Evolutionary conservation across 2,888 invertebrate species (phyloP), one percentile per base, ranked within the genome.

Genomic region (Frankliniella fusca): DNA sequence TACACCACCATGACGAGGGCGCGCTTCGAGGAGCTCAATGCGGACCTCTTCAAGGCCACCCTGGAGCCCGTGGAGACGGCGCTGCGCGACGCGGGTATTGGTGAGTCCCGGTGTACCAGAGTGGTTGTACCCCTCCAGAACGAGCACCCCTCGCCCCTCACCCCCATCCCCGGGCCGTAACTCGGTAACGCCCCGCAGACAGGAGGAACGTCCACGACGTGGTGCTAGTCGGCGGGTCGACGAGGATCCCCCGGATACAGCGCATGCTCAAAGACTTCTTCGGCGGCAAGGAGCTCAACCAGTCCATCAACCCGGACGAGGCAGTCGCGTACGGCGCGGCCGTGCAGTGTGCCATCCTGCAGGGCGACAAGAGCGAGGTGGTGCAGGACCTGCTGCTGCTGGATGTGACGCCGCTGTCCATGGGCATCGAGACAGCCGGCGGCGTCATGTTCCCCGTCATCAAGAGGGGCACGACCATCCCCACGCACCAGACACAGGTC

Each of bases 391-490:
- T 76, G 70, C 70, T 76, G 27, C 70, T 76, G 70, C 70, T 76
- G 11, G 70, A 76, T 27, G 70, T 76, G 27, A 76, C 70, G 70
- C 70, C 70, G 27, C 70, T 76, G 70, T 76, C 70, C 23, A 87
- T 92, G 81, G 92, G 92, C 86, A 91, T 92, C 85, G 91, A 92
- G 87, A 92, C 91, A 27, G 91, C 91, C 84, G 91, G 91, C 83
- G 92, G 91, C 83, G 91, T 92, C 65, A 92, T 92, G 92, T 91
- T 91, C 50, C 87, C 90, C 12, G 87, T 92, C 76, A 92, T 92
- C 87, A 91, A 91, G 87, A 87, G 92, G 82, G 92, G 91, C 86
- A 90, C 90, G n/a, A 90, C 90, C 85, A 90, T 91, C 84, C 91
- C 91, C 28, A 90, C 90, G 81, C 90, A 90, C 85, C 90, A 90